Evolutionary conservation across 2,797 vertebrate species (phyloP).

Genomic region (Xenopus petersii): DNA sequence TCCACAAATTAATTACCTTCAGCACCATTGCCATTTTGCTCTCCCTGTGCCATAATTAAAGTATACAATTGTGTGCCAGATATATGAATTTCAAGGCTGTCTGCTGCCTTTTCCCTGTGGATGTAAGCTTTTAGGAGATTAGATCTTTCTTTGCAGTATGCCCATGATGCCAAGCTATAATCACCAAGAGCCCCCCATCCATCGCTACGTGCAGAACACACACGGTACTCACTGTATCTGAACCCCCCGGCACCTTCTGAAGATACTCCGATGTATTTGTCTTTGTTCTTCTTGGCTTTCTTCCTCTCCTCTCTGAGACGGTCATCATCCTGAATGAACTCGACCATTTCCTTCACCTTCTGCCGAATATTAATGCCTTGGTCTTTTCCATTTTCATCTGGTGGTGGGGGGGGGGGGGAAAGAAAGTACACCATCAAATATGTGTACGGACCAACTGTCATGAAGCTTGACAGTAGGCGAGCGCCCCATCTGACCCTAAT

Average conservation of each 20-base stretch:
- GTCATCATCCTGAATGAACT: conserved; percentile 93
- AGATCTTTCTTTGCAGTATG: conserved; percentile 17
- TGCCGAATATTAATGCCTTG: conserved; percentile 97
- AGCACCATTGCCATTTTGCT: no score
- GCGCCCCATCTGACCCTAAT: no score
- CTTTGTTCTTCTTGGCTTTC: conserved; percentile 97
- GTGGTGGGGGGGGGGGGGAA: neutral
- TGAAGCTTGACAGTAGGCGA: no score
- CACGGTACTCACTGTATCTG: conserved; percentile 82
- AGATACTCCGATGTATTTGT: conserved; percentile 95
- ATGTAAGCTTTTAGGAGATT: neutral
- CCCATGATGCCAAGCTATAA: conserved; percentile 32
- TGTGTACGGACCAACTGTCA: no score
- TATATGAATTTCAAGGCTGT: no score
- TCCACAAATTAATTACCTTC: no score
- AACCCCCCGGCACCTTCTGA: conserved; percentile 86
- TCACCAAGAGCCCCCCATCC: conserved; percentile 17
- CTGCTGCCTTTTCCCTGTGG: no score
- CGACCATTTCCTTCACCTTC: conserved; percentile 95
- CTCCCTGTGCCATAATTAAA: no score
- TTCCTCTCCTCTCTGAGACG: conserved; percentile 92
- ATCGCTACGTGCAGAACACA: conserved; percentile 32
- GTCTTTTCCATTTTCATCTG: conserved; percentile 97
- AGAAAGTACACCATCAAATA: neutral
- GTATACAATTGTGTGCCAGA: no score